These are phyloP conservation scores for Tokudaia muenninki DNA, from an alignment of 2,797 vertebrate species.

Conservation along the genomic window DNA sequence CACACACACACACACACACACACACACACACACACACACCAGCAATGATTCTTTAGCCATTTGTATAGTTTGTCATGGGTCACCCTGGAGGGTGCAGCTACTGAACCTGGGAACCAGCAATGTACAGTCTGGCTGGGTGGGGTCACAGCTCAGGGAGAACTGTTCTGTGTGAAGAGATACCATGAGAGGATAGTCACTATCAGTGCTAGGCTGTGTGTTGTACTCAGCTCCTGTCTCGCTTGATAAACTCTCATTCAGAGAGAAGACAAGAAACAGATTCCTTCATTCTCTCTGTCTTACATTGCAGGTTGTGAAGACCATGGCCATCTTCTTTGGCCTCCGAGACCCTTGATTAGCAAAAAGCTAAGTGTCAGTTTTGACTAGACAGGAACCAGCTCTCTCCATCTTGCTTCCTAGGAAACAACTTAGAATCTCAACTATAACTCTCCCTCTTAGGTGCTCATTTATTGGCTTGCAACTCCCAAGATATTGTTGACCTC, in stretches of 20 bases:
- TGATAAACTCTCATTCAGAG: constrained; percentile 27
- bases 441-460: not conserved
- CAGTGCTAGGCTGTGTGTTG: not conserved
- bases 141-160: not conserved
- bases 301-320: not conserved
- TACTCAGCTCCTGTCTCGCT: not conserved
- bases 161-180: not conserved
- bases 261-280: not conserved
- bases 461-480: not conserved
- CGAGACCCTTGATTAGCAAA: not conserved
- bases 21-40: not conserved
- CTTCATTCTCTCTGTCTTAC: not conserved
- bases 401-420: not conserved
- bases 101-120: not conserved
- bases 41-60: not conserved
- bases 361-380: not conserved
- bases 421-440: constrained; percentile 40
- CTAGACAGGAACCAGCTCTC: not conserved
- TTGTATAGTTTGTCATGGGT: not conserved
- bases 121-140: not conserved
- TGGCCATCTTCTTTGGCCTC: not conserved
- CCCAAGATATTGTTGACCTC: not conserved
- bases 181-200: not conserved
- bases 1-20: not conserved
- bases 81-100: not conserved